Evolutionary conservation across 1,140 invertebrate species (phyloP).

Genomic region (Drosophila serrata): DNA sequence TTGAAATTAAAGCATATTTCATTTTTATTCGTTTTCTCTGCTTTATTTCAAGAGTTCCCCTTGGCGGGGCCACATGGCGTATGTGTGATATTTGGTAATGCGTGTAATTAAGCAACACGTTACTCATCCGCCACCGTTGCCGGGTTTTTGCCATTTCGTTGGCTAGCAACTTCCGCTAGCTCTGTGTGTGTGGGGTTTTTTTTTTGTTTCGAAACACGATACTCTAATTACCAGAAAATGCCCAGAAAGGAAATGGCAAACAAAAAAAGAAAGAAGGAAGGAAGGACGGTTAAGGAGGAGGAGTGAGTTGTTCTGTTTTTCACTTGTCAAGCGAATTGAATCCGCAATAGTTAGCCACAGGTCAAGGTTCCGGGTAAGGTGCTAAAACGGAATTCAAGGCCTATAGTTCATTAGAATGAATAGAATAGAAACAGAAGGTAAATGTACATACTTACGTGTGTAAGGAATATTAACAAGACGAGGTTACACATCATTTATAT

Average conservation of each 20-base stretch:
- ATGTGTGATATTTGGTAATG: constrained; percentile 80
- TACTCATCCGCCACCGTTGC: constrained; percentile 25
- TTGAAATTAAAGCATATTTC: constrained; percentile 2
- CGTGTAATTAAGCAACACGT: constrained; percentile 78
- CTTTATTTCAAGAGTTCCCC: constrained; percentile 8
- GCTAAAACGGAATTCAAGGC: background rate
- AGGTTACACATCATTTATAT: background rate
- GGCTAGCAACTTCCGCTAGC: constrained; percentile 71
- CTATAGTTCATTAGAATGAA: background rate
- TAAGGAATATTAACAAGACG: background rate
- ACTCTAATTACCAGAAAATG: constrained; percentile 78
- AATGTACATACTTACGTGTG: background rate
- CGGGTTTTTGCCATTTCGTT: constrained; percentile 14
- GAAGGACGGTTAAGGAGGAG: background rate
- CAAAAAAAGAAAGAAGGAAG: constrained; percentile 10
- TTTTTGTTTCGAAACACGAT: constrained; percentile 66
- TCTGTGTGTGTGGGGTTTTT: no score
- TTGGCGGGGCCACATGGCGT: constrained; percentile 57
- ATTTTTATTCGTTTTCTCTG: constrained; percentile 12
- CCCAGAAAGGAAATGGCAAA: constrained; percentile 36
- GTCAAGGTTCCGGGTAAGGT: background rate
- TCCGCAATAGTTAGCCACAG: constrained; percentile 10
- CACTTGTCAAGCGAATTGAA: constrained; percentile 36
- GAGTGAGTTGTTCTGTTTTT: constrained; percentile 11
- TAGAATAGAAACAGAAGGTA: background rate